Percentiles rank a stretch among this genome's conserved stretches.
phyloP scores from a whole-genome alignment of 2,113 vertebrate genomes.

The Pelmatolapia mariae region DNA sequence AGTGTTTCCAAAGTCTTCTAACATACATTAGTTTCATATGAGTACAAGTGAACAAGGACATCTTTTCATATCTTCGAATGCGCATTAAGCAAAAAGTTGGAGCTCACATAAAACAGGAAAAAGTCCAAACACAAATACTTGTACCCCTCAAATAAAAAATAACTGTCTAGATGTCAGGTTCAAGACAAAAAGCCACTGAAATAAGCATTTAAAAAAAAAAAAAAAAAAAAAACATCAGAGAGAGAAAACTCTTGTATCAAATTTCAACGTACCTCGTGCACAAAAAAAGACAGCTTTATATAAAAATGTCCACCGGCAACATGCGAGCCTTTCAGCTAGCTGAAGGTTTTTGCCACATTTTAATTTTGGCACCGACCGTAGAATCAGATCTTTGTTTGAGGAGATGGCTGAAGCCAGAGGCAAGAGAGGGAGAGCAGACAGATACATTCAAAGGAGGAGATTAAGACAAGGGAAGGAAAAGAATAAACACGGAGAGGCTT shows the following conservation, averaged over 20 bases:
- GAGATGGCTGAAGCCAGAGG: conserved; percentile 36
- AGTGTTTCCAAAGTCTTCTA: not conserved
- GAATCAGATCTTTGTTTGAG: conserved; percentile 47
- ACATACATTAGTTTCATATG: not conserved
- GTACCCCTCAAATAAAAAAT: not conserved
- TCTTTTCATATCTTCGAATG: not conserved
- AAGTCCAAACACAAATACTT: not conserved
- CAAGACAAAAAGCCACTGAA: not conserved
- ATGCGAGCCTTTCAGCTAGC: conserved; percentile 1
- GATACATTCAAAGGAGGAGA: conserved; percentile 35
- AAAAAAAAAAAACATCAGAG: not conserved
- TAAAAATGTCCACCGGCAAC: conserved; percentile 16
- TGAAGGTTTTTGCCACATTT: conserved; percentile 23
- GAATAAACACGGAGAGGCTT: conserved; percentile 34
- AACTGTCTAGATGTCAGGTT: not conserved
- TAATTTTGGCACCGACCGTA: conserved; percentile 23
- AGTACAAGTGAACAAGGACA: not conserved
- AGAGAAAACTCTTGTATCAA: not conserved
- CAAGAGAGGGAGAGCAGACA: conserved; percentile 14
- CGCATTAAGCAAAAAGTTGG: not conserved
- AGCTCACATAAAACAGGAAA: not conserved
- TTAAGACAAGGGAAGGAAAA: conserved; percentile 26
- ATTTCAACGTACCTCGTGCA: not conserved
- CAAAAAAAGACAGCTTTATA: not conserved
- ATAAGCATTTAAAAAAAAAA: not conserved